Evolutionary conservation across 2,888 invertebrate species (phyloP), one percentile per base, ranked within the genome.

Genomic region (Gnatocerus cornutus): DNA sequence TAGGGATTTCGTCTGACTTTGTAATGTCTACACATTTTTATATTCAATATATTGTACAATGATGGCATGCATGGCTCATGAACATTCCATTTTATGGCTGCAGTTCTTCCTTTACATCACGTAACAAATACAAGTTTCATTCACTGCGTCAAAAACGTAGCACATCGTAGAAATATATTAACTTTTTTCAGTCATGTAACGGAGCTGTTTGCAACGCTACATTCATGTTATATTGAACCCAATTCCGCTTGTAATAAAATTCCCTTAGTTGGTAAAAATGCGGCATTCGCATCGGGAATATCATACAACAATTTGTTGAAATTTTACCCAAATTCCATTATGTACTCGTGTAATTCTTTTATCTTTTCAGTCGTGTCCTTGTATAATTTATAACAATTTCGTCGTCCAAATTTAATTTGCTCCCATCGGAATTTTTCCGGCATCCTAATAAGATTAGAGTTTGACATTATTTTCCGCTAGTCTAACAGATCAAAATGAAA

Each of bases 381-480:
- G 39, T 61, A 50, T 50, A 48, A 46, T 48, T 56, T 30, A 41
- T 41, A 56, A 56, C 43, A 59, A 46, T 59, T 48, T 50, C 29
- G 8, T 27, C 10, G 48, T 61, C 48, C 8, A 48, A 61, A 61
- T 61, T 61, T 48, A 61, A 61, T 61, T 61, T 61, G 48, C 39
- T 39, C 21, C 27, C 48, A 41, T 48, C 16, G 50, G 50, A 61
- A 61, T 61, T 61, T 61, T 61, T 50, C 39, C 61, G 48, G 27
- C 46, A 33, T 48, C 61, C 29, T 50, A 64, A 64, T 55, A 12
- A 62, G 41, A 52, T 62, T 52, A 62, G 4, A 10, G 45, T 21
- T 21, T 41, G 50, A 53, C 50, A 64, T 64, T 55, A 64, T 53
- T 64, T 64, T 64, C 64, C 64, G 39, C 61, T 13, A 16, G 53